Evolutionary conservation across 2,113 vertebrate species (phyloP), one percentile per base, ranked within the genome.

Genomic region (Anoura caudifer): DNA sequence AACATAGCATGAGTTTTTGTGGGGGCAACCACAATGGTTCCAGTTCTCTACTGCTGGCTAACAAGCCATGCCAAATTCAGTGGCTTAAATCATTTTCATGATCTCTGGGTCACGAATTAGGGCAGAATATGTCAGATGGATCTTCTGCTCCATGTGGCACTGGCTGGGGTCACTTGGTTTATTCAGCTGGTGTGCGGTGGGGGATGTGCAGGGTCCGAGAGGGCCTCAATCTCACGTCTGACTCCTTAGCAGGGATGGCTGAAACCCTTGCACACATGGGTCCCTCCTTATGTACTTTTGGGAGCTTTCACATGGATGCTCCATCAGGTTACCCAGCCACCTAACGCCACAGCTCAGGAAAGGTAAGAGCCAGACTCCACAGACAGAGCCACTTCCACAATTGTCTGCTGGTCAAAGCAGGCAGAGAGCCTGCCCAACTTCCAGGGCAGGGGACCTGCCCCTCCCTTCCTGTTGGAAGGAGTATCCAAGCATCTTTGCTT

Each of bases 1-100:
- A 88, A 61, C 52, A 75, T 3, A 69, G 54, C 36, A 28, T 20
- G 56, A 38, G 6, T 5, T 89, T 84, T 61, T 94, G 28, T 69
- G 70, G 56, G 87, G 19, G 10, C 17, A 76, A 12, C 38, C 12
- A 20, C 38, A 31, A 11, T 16, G 1, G 11, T 59, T 80, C 50
- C 24, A 31, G 28, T 84, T 93, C 47, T 56, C n/a, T 56, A 76
- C 31, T 76, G 69, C 20, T 82, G 54, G 73, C 82, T 83, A 63
- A 50, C 33, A 82, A 69, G 52, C 65, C 47, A 47, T 17, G 41
- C 22, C 24, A 45, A 59, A 28, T 19, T 59, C 43, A 50, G 31
- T 82, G 50, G 7, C 61, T 87, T 95, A 79, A n/a, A 54, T 72
- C 67, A 52, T 28, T 2, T 41, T 93, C 17, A 17, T 73, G 5